phyloP scores from a whole-genome alignment of 2,888 invertebrate species.

The Muschampia plurimacula region DNA sequence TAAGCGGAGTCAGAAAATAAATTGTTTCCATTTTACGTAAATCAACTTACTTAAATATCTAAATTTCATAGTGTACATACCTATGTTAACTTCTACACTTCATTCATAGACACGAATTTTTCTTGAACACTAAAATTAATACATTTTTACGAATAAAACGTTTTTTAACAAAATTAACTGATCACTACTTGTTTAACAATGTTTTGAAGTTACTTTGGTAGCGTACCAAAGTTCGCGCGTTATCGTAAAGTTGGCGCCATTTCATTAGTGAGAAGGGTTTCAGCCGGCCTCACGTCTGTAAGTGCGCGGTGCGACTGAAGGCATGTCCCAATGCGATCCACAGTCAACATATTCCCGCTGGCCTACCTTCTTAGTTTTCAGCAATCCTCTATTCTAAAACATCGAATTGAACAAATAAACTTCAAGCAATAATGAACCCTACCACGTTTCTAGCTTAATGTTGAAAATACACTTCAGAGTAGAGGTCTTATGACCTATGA shows the following conservation, averaged over 20 bases:
- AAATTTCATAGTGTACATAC: background rate
- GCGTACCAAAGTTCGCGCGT: conserved; percentile 64
- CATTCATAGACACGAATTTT: background rate
- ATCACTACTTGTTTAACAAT: conserved; percentile 25
- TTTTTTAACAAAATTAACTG: background rate
- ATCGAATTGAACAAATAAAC: conserved; percentile 42
- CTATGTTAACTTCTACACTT: background rate
- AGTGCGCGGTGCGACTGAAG: conserved; percentile 79
- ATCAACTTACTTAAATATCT: background rate
- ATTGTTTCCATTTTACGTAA: too few relatives aligned
- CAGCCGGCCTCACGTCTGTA: conserved; percentile 67
- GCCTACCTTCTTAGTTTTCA: conserved; percentile 80
- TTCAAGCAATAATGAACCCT: conserved; percentile 38
- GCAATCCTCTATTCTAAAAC: conserved; percentile 44
- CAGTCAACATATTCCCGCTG: conserved; percentile 70
- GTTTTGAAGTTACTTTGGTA: conserved; percentile 28
- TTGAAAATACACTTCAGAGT: conserved; percentile 45
- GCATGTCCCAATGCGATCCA: conserved; percentile 66
- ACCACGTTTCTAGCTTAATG: background rate
- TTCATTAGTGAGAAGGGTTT: conserved; percentile 56
- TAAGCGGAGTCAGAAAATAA: too few relatives aligned
- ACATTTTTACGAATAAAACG: background rate
- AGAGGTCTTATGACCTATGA: conserved; percentile 18
- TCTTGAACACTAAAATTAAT: conserved; percentile 14
- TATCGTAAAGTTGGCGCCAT: conserved; percentile 78